A percentile compares a stretch with the other conserved stretches of the same genome.
phyloP scores from a whole-genome alignment of 2,797 vertebrate genomes.

The Notamacropus eugenii region DNA sequence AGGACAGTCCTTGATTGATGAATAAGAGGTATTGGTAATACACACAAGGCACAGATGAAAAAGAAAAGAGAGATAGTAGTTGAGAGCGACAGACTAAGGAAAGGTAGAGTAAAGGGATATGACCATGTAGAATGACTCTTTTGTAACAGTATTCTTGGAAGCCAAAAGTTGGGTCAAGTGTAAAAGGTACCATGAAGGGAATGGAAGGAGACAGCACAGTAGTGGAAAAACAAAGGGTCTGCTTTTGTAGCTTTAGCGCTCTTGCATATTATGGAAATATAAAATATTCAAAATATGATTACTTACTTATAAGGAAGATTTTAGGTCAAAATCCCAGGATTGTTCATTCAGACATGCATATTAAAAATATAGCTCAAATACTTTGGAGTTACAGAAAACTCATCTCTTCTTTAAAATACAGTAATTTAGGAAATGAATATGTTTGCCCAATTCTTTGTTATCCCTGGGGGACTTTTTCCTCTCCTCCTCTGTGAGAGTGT shows the following conservation, averaged over 20 bases:
- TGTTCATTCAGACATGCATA: background rate
- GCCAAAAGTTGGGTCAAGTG: background rate
- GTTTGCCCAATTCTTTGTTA: conserved; percentile 5
- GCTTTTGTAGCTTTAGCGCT: background rate
- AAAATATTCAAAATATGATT: conserved; percentile 11
- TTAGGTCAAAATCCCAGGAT: background rate
- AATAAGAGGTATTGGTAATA: background rate
- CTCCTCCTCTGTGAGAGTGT: background rate
- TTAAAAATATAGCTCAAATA: conserved; percentile 7
- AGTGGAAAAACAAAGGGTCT: background rate
- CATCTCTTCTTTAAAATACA: conserved; percentile 20
- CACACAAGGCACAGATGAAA: background rate
- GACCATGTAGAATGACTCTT: background rate
- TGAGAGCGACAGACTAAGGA: background rate
- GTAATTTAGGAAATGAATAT: conserved; percentile 5
- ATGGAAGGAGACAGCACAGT: background rate
- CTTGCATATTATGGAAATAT: background rate
- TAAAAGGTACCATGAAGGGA: background rate
- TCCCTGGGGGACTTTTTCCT: background rate
- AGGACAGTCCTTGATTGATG: background rate
- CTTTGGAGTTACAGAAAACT: conserved; percentile 14
- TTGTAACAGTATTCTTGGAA: background rate
- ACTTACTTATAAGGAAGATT: background rate
- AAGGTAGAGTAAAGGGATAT: background rate
- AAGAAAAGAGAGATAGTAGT: background rate